phyloP scores from a whole-genome alignment of 2,797 vertebrate genomes.

The Pantherophis alleghaniensis region DNA sequence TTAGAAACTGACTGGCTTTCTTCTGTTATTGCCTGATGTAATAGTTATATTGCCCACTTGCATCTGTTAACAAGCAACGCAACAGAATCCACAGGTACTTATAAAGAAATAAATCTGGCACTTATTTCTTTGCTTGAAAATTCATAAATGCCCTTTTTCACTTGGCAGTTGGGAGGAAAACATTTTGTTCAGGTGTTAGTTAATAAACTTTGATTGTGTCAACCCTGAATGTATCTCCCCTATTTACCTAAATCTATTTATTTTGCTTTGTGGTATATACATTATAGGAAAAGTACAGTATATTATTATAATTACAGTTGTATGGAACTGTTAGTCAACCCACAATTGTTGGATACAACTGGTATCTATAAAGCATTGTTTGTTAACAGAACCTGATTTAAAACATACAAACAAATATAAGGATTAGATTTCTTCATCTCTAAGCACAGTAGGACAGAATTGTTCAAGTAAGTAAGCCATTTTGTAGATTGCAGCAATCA shows the following conservation, averaged over 20 bases:
- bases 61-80: constrained; percentile 70
- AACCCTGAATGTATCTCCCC: constrained; percentile 11
- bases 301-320: constrained; percentile 61
- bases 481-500: constrained; percentile 32
- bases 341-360: not conserved
- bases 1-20: constrained; percentile 65
- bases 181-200: constrained; percentile 59
- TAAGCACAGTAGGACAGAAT: constrained; percentile 37
- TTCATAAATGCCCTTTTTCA: constrained; percentile 48
- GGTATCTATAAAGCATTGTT: constrained; percentile 17
- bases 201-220: constrained; percentile 57
- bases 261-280: constrained; percentile 51
- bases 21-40: constrained; percentile 67
- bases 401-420: constrained; percentile 32
- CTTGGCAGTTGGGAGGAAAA: constrained; percentile 34
- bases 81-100: constrained; percentile 68
- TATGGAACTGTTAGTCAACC: constrained; percentile 18
- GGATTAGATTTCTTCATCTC: constrained; percentile 34
- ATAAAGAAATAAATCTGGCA: constrained; percentile 66
- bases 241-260: constrained; percentile 62
- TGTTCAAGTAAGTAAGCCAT: constrained; percentile 12
- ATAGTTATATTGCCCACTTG: constrained; percentile 69
- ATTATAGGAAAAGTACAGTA: constrained; percentile 45
- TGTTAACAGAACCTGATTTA: constrained; percentile 31
- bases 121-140: constrained; percentile 59